Percentiles rank a stretch among this genome's conserved stretches.
phyloP scores from a whole-genome alignment of 2,797 vertebrate species.

The Periparus ater region DNA sequence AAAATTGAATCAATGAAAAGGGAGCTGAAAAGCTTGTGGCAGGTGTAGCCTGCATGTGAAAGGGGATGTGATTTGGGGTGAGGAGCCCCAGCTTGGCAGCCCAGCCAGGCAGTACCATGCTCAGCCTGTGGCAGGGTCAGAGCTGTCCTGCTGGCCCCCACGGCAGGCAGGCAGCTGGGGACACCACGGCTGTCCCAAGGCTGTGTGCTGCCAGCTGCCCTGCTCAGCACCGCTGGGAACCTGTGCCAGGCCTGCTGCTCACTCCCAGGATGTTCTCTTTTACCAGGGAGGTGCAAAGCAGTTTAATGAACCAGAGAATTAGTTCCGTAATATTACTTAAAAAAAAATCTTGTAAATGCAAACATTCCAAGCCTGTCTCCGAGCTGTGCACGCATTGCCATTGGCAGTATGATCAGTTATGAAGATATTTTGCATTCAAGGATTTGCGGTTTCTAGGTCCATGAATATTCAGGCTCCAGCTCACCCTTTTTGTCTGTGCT shows the following conservation, averaged over 20 bases:
- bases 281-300: not conserved
- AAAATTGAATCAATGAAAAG: constrained; percentile 2
- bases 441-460: not conserved
- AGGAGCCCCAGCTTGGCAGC: not conserved
- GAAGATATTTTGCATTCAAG: constrained; percentile 52
- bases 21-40: not conserved
- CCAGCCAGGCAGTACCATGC: rapidly evolving
- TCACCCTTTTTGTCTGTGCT: not conserved
- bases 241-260: rapidly evolving
- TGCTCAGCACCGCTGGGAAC: rapidly evolving
- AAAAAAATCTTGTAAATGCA: not conserved
- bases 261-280: not conserved
- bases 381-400: not conserved
- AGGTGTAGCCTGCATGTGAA: not conserved
- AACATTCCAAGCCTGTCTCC: not conserved
- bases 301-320: not conserved
- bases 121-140: rapidly evolving
- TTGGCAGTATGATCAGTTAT: constrained; percentile 3
- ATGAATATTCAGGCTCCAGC: constrained; percentile 46
- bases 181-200: not conserved
- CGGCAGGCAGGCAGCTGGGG: not conserved
- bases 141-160: rapidly evolving
- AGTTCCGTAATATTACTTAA: not conserved
- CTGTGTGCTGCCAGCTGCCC: rapidly evolving
- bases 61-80: not conserved